Evolutionary conservation across 2,113 vertebrate genomes (phyloP), one percentile per base, ranked within the genome.

Genomic region (Monopterus albus): DNA sequence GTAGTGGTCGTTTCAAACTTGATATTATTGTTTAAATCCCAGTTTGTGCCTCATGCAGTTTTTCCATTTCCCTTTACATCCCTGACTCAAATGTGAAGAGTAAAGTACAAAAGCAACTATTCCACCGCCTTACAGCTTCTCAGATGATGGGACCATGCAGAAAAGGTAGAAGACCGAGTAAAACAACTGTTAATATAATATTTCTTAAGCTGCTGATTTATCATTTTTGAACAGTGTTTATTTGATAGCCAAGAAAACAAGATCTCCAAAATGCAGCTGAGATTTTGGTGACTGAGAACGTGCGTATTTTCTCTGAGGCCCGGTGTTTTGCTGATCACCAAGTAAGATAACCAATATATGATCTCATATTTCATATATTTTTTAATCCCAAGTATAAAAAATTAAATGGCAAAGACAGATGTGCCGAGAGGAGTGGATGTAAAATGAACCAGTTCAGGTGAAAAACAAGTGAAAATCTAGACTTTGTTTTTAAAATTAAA

Each of bases 11-110:
- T 17, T 17, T 39, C 33, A 61, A 17, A 59, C 18, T 15, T 57
- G 28, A 14, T 10, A 23, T 14, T 25, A 35, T 11, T 6, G 17
- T 15, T 51, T 12, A n/a, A 35, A 29, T 62, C 20, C 5, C 2
- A 3, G 21, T 49, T 60, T 36, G 47, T 49, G 73, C 33, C n/a
- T 55, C 12, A 6, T n/a, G 35, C 8, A 17, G n/a, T 43, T 58
- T 46, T 5, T 18, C 31, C 20, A 10, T 8, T 29, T 26, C 28
- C 4, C 10, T 61, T n/a, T n/a, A n/a, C n/a, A n/a, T n/a, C n/a
- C n/a, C n/a, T n/a, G n/a, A n/a, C 38, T 61, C 7, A 62, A 31
- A 18, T 63, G 62, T 57, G 42, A 36, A 35, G 13, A 50, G 40
- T 6, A 63, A 26, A 29, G 38, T 1, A 40, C 10, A 36, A 6